Base-by-base conservation (phyloP, 2,797 vertebrate species). In the Gymnodraco acuticeps region DNA sequence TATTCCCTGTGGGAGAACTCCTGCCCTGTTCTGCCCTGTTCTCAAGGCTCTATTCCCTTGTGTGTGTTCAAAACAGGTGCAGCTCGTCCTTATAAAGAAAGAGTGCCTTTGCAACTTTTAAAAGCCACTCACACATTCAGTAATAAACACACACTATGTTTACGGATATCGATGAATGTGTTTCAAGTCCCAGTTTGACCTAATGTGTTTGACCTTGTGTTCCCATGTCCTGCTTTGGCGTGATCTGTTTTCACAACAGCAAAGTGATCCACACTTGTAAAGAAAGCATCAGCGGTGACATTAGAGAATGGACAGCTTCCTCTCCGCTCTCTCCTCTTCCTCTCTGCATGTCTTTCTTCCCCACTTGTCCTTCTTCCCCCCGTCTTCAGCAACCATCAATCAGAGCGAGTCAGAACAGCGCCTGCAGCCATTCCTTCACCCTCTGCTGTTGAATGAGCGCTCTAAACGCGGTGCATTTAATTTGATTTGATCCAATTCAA, bases 401-500 rank as follows among this genome's bases (percentile, higher is more conserved):
- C 86, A 84, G 63, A 66, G 61, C 31, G 3, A 68, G 77, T 82
- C 85, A 86, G 69, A 78, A 17, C 73, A 47, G 65, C 10, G 81
- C 89, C 79, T 58, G 85, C 75, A 89, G 87, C 74, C 78, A 84
- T 87, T 83, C 73, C 78, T 71, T 85, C 82, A 85, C 81, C 76
- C 80, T 84, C 59, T 46, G 12, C 73, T 82, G 84, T 88, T 87
- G 87, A 88, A 83, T 80, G 89, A 82, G 81, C 83, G 65, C 84
- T 63, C 78, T 62, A 16, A 80, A 79, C 4, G 43, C 64, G 41
- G 47, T 73, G 51, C 75, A 77, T 87, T 89, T 82, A 75, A 87
- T 91, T 88, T 81, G 78, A 89, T 91, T 88, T 89, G 77, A 91
- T 91, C 79, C 87, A 91, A 89, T 86, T 90, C 77, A 87, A 89